phyloP scores from a whole-genome alignment of 1,140 invertebrate genomes.

The Pachyrhynchus sulphureomaculatus region DNA sequence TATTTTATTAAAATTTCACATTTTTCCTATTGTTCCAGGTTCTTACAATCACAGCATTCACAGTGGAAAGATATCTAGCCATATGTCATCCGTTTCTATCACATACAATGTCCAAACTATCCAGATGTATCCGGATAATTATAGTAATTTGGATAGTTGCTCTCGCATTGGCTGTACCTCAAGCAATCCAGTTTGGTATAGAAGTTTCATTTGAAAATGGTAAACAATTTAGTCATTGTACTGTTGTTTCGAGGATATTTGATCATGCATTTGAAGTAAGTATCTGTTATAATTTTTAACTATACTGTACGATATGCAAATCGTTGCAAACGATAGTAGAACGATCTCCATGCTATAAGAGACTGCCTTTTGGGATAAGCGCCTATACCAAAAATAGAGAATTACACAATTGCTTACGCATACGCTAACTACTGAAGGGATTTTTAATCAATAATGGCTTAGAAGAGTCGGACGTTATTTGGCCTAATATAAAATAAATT shows the following conservation, averaged over 20 bases:
- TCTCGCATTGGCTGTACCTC: conserved; percentile 58
- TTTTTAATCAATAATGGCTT: no score
- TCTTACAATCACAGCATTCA: conserved; percentile 68
- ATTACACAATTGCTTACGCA: no score
- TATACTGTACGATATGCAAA: no score
- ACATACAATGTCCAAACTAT: conserved; percentile 55
- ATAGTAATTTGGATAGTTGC: conserved; percentile 61
- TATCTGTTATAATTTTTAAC: no score
- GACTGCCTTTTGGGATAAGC: no score
- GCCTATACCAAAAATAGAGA: no score
- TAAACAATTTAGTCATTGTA: conserved; percentile 36
- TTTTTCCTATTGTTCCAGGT: conserved; percentile 45
- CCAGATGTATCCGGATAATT: conserved; percentile 62
- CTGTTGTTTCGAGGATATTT: conserved; percentile 40
- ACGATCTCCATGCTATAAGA: no score
- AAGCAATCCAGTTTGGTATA: conserved; percentile 55
- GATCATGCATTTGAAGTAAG: conserved; percentile 53
- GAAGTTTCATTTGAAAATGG: conserved; percentile 38
- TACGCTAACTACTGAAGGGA: no score
- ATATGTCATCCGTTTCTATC: conserved; percentile 66
- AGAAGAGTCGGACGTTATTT: no score
- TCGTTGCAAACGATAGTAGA: no score
- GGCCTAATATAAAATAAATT: no score
- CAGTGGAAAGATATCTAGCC: conserved; percentile 70
- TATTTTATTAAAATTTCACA: no score